Evolutionary conservation across 2,797 vertebrate genomes (phyloP).

Genomic region (Coracias cyanogaster): DNA sequence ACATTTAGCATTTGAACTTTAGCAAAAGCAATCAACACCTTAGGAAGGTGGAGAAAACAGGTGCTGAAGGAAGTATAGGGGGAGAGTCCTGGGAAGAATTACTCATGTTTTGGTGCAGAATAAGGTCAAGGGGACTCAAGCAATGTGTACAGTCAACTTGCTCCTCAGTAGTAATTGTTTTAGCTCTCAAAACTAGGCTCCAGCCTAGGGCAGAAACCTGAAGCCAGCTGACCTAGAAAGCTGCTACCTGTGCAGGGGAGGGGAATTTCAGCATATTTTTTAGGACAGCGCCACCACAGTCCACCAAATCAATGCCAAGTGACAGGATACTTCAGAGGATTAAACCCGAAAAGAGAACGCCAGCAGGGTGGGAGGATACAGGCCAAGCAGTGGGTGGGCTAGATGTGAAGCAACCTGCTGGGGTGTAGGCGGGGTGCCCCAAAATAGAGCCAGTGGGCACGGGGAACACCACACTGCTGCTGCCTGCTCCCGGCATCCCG

Average conservation of each 20-base stretch:
- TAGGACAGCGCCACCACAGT: neutral
- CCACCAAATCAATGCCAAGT: neutral
- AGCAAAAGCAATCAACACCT: neutral
- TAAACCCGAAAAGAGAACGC: neutral
- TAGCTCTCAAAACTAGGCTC: neutral
- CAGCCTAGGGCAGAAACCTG: neutral
- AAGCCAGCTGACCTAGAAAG: neutral
- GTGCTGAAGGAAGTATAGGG: neutral
- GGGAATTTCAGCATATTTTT: neutral
- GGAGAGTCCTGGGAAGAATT: neutral
- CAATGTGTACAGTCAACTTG: neutral
- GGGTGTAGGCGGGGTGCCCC: fast-evolving
- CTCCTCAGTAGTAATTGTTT: neutral
- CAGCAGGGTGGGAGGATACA: neutral
- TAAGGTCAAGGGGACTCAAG: neutral
- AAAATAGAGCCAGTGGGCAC: neutral
- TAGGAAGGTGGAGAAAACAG: neutral
- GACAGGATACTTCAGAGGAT: neutral
- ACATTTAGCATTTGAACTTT: neutral
- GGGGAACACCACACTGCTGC: neutral
- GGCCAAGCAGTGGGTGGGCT: neutral
- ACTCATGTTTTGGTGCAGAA: neutral
- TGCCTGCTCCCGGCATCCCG: neutral
- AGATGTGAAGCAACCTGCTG: neutral
- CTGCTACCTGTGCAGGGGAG: neutral